Evolutionary conservation across 2,888 invertebrate genomes (phyloP).

Genomic region (Dyspetes luteomarginatus): DNA sequence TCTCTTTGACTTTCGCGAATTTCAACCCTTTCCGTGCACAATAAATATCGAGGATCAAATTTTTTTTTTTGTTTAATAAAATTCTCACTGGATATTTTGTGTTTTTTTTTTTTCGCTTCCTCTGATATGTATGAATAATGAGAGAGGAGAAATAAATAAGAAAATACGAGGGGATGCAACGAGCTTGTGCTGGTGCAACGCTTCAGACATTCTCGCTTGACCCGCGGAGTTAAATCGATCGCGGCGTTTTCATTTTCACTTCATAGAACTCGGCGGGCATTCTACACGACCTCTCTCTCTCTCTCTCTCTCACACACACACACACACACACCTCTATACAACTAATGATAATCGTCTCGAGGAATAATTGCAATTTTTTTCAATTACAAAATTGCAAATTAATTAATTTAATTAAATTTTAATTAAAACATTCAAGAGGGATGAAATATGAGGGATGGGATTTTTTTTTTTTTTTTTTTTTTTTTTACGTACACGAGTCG

Average conservation of each 20-base stretch:
- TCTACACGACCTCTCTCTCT: constrained; percentile 49
- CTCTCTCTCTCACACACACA: too few species aligned
- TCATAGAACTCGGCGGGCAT: constrained; percentile 61
- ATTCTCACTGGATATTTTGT: background rate
- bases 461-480: constrained; percentile 43
- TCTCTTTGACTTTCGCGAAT: constrained; percentile 74
- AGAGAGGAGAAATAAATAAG: background rate
- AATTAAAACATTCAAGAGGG: too few species aligned
- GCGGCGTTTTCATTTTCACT: constrained; percentile 66
- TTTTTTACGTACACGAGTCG: constrained; percentile 50
- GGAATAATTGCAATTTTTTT: too few species aligned
- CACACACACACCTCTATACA: too few species aligned
- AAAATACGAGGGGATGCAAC: constrained; percentile 48
- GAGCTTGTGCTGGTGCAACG: constrained; percentile 60
- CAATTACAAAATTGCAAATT: background rate
- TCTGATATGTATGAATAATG: background rate
- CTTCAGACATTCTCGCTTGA: constrained; percentile 66
- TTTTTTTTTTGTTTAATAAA: background rate
- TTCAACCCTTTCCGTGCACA: constrained; percentile 61
- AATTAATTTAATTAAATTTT: too few species aligned
- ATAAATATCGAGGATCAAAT: background rate
- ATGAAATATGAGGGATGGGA: background rate
- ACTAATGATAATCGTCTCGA: too few species aligned
- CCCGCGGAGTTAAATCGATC: constrained; percentile 63
- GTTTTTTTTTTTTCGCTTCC: constrained; percentile 26